phyloP scores from a whole-genome alignment of 2,113 vertebrate species.

The Osmerus mordax region DNA sequence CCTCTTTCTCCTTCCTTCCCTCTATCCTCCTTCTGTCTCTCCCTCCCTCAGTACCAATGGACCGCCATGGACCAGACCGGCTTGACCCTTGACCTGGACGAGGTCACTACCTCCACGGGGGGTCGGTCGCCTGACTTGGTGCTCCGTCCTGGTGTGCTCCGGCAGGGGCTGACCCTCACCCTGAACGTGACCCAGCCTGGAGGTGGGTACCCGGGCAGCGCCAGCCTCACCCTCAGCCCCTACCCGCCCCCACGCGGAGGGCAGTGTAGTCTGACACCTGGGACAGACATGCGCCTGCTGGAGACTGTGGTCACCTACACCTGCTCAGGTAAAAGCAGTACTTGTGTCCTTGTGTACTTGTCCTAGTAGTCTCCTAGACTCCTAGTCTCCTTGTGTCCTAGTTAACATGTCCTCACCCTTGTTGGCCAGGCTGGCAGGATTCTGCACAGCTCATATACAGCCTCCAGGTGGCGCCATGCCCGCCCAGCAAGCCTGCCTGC shows the following conservation, averaged over 20 bases:
- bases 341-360: neutral
- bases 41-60: conserved; percentile 69
- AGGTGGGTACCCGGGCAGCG: conserved; percentile 57
- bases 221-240: conserved; percentile 51
- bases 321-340: conserved; percentile 67
- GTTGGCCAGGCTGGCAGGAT: conserved; percentile 66
- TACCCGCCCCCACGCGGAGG: conserved; percentile 66
- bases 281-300: conserved; percentile 56
- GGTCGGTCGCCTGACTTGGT: conserved; percentile 54
- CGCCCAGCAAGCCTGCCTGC: conserved; percentile 34
- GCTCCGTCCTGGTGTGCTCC: conserved; percentile 60
- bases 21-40: neutral
- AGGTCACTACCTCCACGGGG: conserved; percentile 56
- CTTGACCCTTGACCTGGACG: conserved; percentile 54
- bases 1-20: neutral
- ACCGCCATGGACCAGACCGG: conserved; percentile 56
- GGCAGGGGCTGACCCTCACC: conserved; percentile 59
- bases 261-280: conserved; percentile 62
- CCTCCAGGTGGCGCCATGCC: conserved; percentile 65
- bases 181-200: conserved; percentile 63
- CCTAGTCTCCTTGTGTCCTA: neutral
- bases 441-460: conserved; percentile 71
- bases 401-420: neutral
- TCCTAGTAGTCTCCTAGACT: neutral
- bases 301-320: conserved; percentile 67